Conservation (phyloP, 2,888 invertebrate genomes). For the Apocheima hispidaria region DNA sequence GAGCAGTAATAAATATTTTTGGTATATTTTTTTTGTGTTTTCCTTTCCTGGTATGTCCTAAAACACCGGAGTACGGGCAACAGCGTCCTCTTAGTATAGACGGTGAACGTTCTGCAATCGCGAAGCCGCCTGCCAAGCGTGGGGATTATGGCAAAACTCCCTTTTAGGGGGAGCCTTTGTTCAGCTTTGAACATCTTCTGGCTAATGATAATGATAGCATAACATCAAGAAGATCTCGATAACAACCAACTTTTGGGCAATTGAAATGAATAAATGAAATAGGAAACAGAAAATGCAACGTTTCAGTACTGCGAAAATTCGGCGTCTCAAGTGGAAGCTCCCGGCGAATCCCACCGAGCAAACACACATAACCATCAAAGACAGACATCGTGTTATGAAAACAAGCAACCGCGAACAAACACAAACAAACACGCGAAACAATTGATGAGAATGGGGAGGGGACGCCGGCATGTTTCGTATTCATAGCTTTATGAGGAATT, state of each 20-base stretch:
- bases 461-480: conserved; percentile 57
- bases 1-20: too few species aligned
- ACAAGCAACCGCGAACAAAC: conserved; percentile 81
- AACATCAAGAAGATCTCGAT: background rate
- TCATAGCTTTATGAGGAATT: conserved; percentile 69
- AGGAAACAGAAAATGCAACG: conserved; percentile 24
- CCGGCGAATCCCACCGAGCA: conserved; percentile 69
- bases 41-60: too few species aligned
- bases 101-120: too few species aligned
- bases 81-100: too few species aligned
- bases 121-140: too few species aligned
- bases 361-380: conserved; percentile 79
- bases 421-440: conserved; percentile 81
- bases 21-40: too few species aligned
- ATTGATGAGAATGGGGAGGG: conserved; percentile 74
- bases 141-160: too few species aligned
- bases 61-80: too few species aligned
- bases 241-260: background rate
- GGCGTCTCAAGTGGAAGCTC: conserved; percentile 59
- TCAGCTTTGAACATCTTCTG: too few species aligned
- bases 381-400: conserved; percentile 83
- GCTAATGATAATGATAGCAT: too few species aligned
- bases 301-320: conserved; percentile 50
- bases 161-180: too few species aligned
- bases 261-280: conserved; percentile 27